phyloP scores from a whole-genome alignment of 2,888 invertebrate genomes.

The Thera obeliscata region DNA sequence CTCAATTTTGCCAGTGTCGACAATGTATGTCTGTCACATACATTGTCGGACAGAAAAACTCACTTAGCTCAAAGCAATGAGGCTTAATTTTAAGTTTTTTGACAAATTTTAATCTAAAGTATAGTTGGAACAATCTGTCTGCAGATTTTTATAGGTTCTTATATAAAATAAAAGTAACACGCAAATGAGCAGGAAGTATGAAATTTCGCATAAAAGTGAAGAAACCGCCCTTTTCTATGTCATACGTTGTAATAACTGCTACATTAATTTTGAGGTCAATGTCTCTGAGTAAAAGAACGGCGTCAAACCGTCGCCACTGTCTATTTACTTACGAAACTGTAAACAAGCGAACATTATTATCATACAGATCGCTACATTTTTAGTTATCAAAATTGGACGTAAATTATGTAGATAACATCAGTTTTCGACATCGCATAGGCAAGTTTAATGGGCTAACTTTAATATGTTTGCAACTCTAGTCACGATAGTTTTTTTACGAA shows the following conservation, averaged over 20 bases:
- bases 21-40: too few relatives aligned
- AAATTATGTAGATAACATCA: constrained; percentile 28
- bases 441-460: constrained; percentile 5
- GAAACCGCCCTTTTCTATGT: constrained; percentile 28
- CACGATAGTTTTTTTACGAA: constrained; percentile 6
- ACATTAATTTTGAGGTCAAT: constrained; percentile 70
- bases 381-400: constrained; percentile 28
- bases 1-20: too few relatives aligned
- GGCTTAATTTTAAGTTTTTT: too few relatives aligned
- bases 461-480: constrained; percentile 1
- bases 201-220: constrained; percentile 4
- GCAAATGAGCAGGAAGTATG: too few relatives aligned
- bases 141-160: too few relatives aligned
- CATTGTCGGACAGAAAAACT: too few relatives aligned
- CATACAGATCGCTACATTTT: constrained; percentile 35
- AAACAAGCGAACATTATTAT: constrained; percentile 35
- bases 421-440: constrained; percentile 22
- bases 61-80: too few relatives aligned
- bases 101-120: too few relatives aligned
- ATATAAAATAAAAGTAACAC: too few relatives aligned
- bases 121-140: too few relatives aligned
- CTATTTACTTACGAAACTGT: constrained; percentile 45
- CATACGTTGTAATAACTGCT: constrained; percentile 44
- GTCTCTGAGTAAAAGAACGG: constrained; percentile 51
- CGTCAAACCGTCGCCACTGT: constrained; percentile 40